These are phyloP conservation scores for Chirona hameri DNA, from an alignment of 2,888 invertebrate genomes.

Conservation along the genomic window DNA sequence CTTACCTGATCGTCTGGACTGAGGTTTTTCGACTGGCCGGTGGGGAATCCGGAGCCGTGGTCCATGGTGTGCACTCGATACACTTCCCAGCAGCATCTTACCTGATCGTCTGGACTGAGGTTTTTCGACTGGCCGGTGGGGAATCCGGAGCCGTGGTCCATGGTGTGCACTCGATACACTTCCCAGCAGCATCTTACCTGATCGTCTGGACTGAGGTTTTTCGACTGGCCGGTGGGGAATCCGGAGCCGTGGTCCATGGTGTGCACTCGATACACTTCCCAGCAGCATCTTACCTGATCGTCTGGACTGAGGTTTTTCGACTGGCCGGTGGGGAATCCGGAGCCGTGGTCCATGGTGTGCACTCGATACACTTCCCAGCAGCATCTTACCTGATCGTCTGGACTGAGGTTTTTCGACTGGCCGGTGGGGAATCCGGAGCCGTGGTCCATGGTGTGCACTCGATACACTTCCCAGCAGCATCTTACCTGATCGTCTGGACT, in stretches of 20 bases:
- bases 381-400: conserved; percentile 60
- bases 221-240: conserved; percentile 85
- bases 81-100: conserved; percentile 36
- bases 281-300: conserved; percentile 53
- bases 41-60: conserved; percentile 95
- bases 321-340: conserved; percentile 89
- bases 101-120: conserved; percentile 69
- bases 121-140: conserved; percentile 83
- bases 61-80: conserved; percentile 98
- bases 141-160: conserved; percentile 97
- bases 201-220: conserved; percentile 70
- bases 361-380: conserved; percentile 50
- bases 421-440: conserved; percentile 96
- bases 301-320: conserved; percentile 75
- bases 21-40: conserved; percentile 74
- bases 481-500: conserved; percentile 66
- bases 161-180: conserved; percentile 83
- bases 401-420: conserved; percentile 71
- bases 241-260: conserved; percentile 97
- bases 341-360: conserved; percentile 96
- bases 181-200: conserved; percentile 51
- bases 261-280: conserved; percentile 64
- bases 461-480: too few species aligned
- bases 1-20: conserved; percentile 66
- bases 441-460: conserved; percentile 96